Conservation (phyloP, 1,140 invertebrate species). For the Euura saliciscinereae region DNA sequence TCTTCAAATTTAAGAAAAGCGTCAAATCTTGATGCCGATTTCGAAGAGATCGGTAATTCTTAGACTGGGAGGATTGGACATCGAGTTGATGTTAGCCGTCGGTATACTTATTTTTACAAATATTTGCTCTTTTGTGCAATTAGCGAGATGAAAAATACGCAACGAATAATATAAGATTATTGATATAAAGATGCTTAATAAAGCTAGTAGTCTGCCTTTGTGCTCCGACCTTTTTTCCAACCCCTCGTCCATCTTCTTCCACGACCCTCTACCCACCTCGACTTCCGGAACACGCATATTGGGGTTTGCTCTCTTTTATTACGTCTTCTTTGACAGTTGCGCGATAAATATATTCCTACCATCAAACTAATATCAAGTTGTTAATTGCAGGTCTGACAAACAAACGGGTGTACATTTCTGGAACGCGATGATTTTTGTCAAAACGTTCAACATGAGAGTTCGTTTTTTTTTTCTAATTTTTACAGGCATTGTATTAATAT, state of each 20-base stretch:
- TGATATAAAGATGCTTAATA: conserved; percentile 8
- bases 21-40: no score
- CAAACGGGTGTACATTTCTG: neutral
- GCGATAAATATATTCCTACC: neutral
- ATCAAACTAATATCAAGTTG: neutral
- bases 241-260: neutral
- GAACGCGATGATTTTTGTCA: neutral
- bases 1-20: no score
- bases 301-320: conserved; percentile 44
- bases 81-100: neutral
- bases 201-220: conserved; percentile 13
- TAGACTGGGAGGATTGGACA: no score
- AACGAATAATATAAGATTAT: conserved; percentile 12
- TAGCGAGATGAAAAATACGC: neutral
- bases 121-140: neutral
- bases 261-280: neutral
- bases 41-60: no score
- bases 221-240: neutral
- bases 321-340: conserved; percentile 16
- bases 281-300: conserved; percentile 31
- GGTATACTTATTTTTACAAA: conserved; percentile 1
- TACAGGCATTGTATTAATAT: neutral
- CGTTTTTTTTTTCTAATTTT: neutral
- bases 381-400: neutral
- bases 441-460: neutral